A percentile compares a stretch with the other conserved stretches of the same genome.
Conservation (phyloP, 2,797 vertebrate species). For the Octomys mimax region DNA sequence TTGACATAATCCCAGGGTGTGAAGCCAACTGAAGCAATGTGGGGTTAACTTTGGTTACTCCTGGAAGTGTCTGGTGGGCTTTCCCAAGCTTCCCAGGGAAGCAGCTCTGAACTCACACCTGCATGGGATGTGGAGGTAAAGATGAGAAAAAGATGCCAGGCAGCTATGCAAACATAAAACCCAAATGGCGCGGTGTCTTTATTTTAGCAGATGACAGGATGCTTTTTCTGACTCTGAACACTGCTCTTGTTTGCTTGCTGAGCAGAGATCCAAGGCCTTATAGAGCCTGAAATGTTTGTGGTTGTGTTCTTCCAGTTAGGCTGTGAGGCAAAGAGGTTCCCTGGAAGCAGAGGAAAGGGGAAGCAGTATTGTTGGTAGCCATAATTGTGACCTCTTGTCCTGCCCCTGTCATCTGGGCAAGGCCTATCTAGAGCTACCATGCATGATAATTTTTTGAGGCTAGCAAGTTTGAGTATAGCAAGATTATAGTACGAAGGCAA, state of each 20-base stretch:
- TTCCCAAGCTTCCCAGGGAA: background rate
- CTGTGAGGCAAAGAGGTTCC: conserved; percentile 56
- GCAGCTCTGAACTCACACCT: background rate
- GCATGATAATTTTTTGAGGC: background rate
- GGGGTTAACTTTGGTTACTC: background rate
- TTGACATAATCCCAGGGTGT: background rate
- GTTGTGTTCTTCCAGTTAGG: conserved; percentile 55
- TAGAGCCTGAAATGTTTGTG: conserved; percentile 54
- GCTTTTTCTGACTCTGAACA: conserved; percentile 41
- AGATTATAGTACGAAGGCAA: background rate
- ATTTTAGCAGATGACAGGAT: conserved; percentile 28
- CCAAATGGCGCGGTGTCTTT: background rate
- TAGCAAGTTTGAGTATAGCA: background rate
- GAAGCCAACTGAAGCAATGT: background rate
- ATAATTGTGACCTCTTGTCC: background rate
- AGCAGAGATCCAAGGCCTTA: conserved; percentile 56
- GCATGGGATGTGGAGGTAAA: accelerated
- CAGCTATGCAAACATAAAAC: background rate
- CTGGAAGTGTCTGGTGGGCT: background rate
- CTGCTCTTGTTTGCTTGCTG: conserved; percentile 65
- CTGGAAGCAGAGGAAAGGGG: conserved; percentile 57
- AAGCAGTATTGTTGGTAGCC: background rate
- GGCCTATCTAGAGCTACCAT: background rate
- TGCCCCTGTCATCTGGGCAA: background rate
- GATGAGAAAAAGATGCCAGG: background rate